These are phyloP conservation scores for Tanypteryx hageni DNA, from an alignment of 2,888 invertebrate genomes.

Conservation along the genomic window DNA sequence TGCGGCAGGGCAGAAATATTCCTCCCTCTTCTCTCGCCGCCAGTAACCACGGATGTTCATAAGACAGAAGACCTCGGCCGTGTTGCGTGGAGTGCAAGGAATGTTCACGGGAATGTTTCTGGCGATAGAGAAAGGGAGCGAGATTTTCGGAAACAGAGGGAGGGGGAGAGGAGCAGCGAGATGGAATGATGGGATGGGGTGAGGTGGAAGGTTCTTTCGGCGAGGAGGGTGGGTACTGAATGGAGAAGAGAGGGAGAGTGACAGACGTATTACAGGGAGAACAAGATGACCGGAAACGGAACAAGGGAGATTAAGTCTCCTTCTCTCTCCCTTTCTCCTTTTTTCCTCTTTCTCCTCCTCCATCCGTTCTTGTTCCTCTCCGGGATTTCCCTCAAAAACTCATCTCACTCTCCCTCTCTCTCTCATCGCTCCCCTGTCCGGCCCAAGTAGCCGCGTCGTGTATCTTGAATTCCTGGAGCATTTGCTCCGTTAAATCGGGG, in stretches of 20 bases:
- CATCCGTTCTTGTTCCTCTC: neutral
- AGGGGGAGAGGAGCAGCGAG: neutral
- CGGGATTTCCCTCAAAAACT: slow-evolving; percentile 4
- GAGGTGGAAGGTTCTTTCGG: neutral
- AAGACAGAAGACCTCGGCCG: slow-evolving; percentile 42
- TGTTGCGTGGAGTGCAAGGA: slow-evolving; percentile 53
- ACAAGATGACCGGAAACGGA: slow-evolving; percentile 59
- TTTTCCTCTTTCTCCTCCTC: neutral
- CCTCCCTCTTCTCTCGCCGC: neutral
- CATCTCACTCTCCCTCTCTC: neutral
- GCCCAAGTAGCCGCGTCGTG: slow-evolving; percentile 43
- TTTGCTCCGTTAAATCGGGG: slow-evolving; percentile 15
- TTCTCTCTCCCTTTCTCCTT: neutral
- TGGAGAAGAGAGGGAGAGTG: slow-evolving; percentile 34
- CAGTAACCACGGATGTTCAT: neutral
- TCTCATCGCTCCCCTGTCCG: neutral
- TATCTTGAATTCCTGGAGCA: slow-evolving; percentile 54
- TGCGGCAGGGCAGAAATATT: too few species aligned
- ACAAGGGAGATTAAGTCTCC: slow-evolving; percentile 30
- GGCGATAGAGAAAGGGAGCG: neutral
- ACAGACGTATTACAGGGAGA: slow-evolving; percentile 51
- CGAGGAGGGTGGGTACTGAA: neutral
- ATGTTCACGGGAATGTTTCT: slow-evolving; percentile 29
- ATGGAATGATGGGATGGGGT: neutral
- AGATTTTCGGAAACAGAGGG: neutral